A percentile compares a stretch with the other conserved stretches of the same genome.
These are phyloP conservation scores for Semnopithecus entellus DNA, from an alignment of 2,113 vertebrate species.

Conservation along the genomic window DNA sequence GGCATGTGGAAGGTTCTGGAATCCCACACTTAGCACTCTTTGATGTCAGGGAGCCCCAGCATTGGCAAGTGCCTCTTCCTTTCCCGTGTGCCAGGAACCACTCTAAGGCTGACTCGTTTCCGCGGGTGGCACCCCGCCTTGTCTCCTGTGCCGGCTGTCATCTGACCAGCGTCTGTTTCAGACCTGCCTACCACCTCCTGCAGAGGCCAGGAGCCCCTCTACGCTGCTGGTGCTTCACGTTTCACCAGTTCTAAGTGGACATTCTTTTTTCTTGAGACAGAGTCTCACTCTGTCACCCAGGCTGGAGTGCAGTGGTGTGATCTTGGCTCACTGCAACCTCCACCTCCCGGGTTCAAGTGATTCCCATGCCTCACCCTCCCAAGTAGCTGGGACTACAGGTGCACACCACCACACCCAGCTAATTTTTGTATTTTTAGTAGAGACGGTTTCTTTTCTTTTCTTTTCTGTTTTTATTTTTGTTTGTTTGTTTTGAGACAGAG, in stretches of 20 bases:
- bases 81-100: neutral
- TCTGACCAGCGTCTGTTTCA: neutral
- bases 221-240: neutral
- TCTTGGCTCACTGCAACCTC: too few species aligned
- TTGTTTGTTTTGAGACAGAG: too few species aligned
- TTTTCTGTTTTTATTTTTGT: too few species aligned
- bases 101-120: neutral
- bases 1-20: neutral
- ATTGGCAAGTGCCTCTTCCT: neutral
- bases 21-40: neutral
- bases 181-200: neutral
- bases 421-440: too few species aligned
- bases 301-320: too few species aligned
- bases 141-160: neutral
- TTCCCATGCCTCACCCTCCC: too few species aligned
- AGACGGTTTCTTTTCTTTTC: too few species aligned
- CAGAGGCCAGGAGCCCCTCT: neutral
- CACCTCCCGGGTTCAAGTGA: too few species aligned
- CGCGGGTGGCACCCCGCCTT: neutral
- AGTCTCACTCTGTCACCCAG: too few species aligned
- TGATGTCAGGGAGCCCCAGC: neutral
- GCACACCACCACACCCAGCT: too few species aligned
- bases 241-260: neutral
- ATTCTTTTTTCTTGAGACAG: too few species aligned
- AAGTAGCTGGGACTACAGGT: too few species aligned